Evolutionary conservation across 2,888 invertebrate species (phyloP), one percentile per base, ranked within the genome.

Genomic region (Microplitis deprimator): DNA sequence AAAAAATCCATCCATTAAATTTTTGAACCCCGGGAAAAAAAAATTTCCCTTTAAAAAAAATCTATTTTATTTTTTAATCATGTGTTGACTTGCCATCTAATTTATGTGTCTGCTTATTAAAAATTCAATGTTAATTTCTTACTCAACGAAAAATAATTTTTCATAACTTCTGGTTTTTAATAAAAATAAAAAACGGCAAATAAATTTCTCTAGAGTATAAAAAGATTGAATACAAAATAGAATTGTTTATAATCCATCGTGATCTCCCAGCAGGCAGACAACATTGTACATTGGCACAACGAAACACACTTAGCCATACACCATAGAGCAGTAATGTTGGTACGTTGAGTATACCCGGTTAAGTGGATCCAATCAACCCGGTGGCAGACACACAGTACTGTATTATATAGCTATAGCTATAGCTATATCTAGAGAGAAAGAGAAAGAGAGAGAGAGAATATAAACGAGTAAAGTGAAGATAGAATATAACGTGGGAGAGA

Each of bases 361-460:
- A 89, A 89, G 89, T 89, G 89, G 89, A 89, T 88, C 89, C 88
- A 89, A 89, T 89, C 88, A 89, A 88, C 87, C 87, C 87, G 82
- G 86, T 85, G 85, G 86, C 85, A 84, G 78, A 80, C 65, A 75
- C 80, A 80, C 79, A 79, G 82, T 81, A 79, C 81, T 80, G 79
- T 78, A 77, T 64, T 75, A 62, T 75, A 67, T 74, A 75, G 67
- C 70, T 71, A 69, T 77, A 76, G 68, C 39, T 70, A 73, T 61
- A 75, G 67, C 68, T 39, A 75, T 40, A 73, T 70, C 40, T 70
- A 76, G 75, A 40, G 75, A 79, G 70, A 71, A 62, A 39, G 50
- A 71, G 50, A 16, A n/a, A 72, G 20, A 50, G 10, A 39, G 74
- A 75, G 39, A 68, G 70, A 64, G 71, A 73, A 68, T 29, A 29